A percentile compares a stretch with the other conserved stretches of the same genome.
phyloP scores from a whole-genome alignment of 2,888 invertebrate genomes.

The Troilus luridus region DNA sequence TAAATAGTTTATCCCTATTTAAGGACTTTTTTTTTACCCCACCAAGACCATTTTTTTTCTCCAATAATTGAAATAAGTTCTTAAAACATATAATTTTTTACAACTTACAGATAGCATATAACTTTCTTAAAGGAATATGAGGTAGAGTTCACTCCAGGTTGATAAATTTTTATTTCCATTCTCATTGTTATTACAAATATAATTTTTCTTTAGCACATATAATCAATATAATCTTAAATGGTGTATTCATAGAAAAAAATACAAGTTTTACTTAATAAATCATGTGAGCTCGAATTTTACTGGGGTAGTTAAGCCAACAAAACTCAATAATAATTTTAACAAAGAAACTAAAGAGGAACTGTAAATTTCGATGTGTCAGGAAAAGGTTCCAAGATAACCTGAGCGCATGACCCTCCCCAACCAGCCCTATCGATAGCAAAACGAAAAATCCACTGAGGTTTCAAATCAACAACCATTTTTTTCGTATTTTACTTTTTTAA shows the following conservation, averaged over 20 bases:
- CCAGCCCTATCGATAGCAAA: too few relatives aligned
- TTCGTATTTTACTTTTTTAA: too few relatives aligned
- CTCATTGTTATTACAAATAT: neutral
- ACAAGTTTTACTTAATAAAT: too few relatives aligned
- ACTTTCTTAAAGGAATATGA: slow-evolving; percentile 4
- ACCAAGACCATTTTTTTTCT: too few relatives aligned
- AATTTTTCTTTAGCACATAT: neutral
- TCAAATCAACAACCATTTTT: too few relatives aligned
- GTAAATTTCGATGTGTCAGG: neutral
- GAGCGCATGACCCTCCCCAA: neutral
- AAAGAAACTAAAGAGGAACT: neutral
- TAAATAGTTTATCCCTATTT: too few relatives aligned
- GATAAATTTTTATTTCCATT: slow-evolving; percentile 3
- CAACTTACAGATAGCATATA: neutral
- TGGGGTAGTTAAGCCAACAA: neutral
- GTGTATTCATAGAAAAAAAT: too few relatives aligned
- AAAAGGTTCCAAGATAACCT: neutral
- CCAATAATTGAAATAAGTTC: too few relatives aligned
- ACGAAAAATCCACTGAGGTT: too few relatives aligned
- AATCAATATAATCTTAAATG: too few relatives aligned
- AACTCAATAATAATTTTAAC: neutral
- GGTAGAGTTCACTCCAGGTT: neutral
- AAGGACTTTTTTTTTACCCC: too few relatives aligned
- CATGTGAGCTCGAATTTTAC: neutral
- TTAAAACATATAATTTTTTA: neutral